Evolutionary conservation across 2,797 vertebrate genomes (phyloP).

Genomic region (Arnoldichthys spilopterus): DNA sequence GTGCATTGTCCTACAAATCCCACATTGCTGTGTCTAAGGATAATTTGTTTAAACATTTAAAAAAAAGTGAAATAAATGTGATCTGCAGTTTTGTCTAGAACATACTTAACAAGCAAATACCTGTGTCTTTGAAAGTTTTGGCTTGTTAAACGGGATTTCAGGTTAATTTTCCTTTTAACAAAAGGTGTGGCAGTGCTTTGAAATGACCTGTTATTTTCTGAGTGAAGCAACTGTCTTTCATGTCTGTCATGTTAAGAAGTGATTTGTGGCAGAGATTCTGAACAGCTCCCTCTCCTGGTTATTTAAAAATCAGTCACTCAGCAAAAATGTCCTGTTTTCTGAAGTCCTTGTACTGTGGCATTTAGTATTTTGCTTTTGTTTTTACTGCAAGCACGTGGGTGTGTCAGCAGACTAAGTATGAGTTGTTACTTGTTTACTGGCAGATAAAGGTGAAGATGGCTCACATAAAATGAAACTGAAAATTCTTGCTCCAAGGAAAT

Average conservation of each 20-base stretch:
- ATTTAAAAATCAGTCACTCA: not conserved
- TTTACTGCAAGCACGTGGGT: not conserved
- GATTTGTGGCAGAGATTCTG: not conserved
- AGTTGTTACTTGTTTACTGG: slow-evolving; percentile 28
- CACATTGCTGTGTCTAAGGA: no score
- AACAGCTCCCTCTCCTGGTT: slow-evolving; percentile 69
- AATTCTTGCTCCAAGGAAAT: slow-evolving; percentile 86
- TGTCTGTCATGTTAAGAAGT: not conserved
- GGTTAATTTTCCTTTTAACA: not conserved
- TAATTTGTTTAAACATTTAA: no score
- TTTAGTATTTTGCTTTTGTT: not conserved
- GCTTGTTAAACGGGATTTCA: not conserved
- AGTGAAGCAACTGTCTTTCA: slow-evolving; percentile 6
- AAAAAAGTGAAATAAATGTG: no score
- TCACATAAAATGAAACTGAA: slow-evolving; percentile 84
- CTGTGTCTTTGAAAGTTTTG: no score
- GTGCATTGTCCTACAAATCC: no score
- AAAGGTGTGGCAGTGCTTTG: not conserved
- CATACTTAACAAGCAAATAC: no score
- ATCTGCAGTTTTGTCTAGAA: no score
- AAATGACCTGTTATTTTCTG: not conserved
- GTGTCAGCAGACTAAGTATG: not conserved
- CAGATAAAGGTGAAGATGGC: slow-evolving; percentile 86
- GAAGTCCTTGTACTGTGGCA: not conserved
- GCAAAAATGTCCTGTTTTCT: not conserved